Conservation (phyloP, 2,113 vertebrate species). For the Murina feae region DNA sequence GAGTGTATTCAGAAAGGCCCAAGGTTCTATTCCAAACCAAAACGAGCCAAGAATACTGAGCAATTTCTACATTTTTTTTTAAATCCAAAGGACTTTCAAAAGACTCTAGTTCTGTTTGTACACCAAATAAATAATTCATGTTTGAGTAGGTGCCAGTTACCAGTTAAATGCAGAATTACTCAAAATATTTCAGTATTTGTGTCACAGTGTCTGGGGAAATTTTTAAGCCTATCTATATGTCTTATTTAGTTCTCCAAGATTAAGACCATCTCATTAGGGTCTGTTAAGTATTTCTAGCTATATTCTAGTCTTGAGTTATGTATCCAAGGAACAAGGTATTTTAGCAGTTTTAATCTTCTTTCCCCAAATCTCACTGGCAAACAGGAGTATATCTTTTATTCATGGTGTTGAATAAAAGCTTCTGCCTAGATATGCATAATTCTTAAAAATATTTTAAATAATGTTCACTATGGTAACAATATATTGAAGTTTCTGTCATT, state of each 20-base stretch:
- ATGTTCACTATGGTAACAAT: slow-evolving; percentile 46
- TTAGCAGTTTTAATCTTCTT: slow-evolving; percentile 64
- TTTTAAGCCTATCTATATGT: neutral
- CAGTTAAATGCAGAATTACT: neutral
- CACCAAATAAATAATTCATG: neutral
- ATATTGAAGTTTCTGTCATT: slow-evolving; percentile 56
- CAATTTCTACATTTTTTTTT: neutral
- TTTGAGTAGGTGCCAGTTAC: neutral
- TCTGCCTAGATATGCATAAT: slow-evolving; percentile 4
- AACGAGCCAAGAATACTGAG: neutral
- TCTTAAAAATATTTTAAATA: slow-evolving; percentile 69
- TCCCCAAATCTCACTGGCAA: slow-evolving; percentile 60
- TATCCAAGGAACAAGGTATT: slow-evolving; percentile 40
- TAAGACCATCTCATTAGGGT: neutral
- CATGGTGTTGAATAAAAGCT: slow-evolving; percentile 58
- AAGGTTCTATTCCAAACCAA: neutral
- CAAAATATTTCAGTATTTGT: neutral
- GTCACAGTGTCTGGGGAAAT: neutral
- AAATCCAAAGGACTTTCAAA: neutral
- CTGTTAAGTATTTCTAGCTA: slow-evolving; percentile 15
- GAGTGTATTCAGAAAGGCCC: neutral
- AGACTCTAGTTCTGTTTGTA: neutral
- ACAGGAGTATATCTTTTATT: slow-evolving; percentile 65
- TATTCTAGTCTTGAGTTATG: neutral
- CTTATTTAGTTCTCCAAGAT: neutral